A percentile compares a stretch with the other conserved stretches of the same genome.
Evolutionary conservation across 1,140 invertebrate species (phyloP).

Genomic region (Rhagoletis zephyria): DNA sequence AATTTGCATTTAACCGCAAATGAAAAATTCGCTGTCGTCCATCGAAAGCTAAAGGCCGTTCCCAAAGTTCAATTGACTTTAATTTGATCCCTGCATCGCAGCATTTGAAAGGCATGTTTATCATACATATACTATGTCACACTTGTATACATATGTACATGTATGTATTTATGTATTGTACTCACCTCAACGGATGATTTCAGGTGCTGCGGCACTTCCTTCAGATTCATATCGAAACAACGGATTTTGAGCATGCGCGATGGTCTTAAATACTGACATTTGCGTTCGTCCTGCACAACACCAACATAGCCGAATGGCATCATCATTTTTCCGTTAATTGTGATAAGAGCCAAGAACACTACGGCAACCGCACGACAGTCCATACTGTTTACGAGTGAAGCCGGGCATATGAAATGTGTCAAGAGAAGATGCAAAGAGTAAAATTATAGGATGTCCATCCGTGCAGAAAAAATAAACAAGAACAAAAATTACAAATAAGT

Average conservation of each 20-base stretch:
- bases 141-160: neutral
- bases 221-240: slow-evolving; percentile 75
- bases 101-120: neutral
- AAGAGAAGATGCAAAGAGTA: neutral
- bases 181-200: slow-evolving; percentile 76
- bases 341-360: slow-evolving; percentile 60
- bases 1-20: slow-evolving; percentile 19
- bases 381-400: slow-evolving; percentile 63
- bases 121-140: neutral
- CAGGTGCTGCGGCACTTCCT: slow-evolving; percentile 74
- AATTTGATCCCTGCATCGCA: neutral
- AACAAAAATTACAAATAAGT: too few species aligned
- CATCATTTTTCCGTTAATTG: slow-evolving; percentile 61
- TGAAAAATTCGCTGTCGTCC: neutral
- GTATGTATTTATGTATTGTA: neutral
- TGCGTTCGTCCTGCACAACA: slow-evolving; percentile 61
- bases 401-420: neutral
- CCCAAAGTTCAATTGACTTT: neutral
- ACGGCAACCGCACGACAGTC: slow-evolving; percentile 60
- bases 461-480: neutral
- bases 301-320: slow-evolving; percentile 62
- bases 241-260: slow-evolving; percentile 75
- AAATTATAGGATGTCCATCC: neutral
- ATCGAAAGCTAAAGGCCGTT: neutral
- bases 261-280: slow-evolving; percentile 75